Evolutionary conservation across 2,888 invertebrate species (phyloP).

Genomic region (Trichopoda pennipes): DNA sequence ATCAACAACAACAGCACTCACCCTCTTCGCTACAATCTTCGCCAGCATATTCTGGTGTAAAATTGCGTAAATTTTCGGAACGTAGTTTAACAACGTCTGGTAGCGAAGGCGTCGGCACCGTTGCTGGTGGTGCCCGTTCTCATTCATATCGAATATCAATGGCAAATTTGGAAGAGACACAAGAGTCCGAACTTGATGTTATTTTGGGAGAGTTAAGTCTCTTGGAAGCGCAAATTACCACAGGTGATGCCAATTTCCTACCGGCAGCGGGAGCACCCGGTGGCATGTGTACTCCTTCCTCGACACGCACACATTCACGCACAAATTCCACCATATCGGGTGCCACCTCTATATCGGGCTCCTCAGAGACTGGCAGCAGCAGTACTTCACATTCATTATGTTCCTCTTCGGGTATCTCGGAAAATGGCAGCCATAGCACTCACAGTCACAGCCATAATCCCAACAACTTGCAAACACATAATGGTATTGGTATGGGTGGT

Average conservation of each 20-base stretch:
- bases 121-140: slow-evolving; percentile 71
- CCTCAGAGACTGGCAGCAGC: slow-evolving; percentile 75
- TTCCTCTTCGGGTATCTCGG: slow-evolving; percentile 79
- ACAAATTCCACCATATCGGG: slow-evolving; percentile 81
- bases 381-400: slow-evolving; percentile 79
- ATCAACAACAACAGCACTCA: slow-evolving; percentile 34
- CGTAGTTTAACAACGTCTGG: slow-evolving; percentile 71
- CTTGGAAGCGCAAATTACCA: slow-evolving; percentile 85
- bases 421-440: slow-evolving; percentile 74
- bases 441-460: slow-evolving; percentile 68
- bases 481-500: slow-evolving; percentile 70
- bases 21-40: slow-evolving; percentile 67
- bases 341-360: slow-evolving; percentile 77
- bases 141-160: slow-evolving; percentile 90
- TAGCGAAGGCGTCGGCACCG: slow-evolving; percentile 54
- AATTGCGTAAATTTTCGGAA: slow-evolving; percentile 76
- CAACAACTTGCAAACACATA: slow-evolving; percentile 36
- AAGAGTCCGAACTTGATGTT: slow-evolving; percentile 97
- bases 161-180: slow-evolving; percentile 97
- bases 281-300: slow-evolving; percentile 74
- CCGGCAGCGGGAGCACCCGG: slow-evolving; percentile 66
- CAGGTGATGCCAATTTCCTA: slow-evolving; percentile 74
- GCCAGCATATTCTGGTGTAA: slow-evolving; percentile 73
- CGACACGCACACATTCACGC: slow-evolving; percentile 78
- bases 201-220: slow-evolving; percentile 97